Conservation (phyloP, 2,113 vertebrate species). For the Puffinus mauretanicus region DNA sequence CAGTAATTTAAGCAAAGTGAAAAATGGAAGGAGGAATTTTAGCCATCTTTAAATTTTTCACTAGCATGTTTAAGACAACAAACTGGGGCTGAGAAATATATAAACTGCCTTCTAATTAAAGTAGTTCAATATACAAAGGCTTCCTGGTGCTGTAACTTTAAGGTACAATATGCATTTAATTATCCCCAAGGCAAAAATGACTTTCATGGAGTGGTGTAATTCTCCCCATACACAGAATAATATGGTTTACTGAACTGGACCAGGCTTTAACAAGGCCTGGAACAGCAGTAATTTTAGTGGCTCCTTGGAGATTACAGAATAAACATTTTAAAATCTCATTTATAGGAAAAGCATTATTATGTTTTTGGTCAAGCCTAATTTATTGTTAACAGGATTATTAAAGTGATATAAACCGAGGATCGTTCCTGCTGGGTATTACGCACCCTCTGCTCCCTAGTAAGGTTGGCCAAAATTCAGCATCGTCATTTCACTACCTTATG, state of each 20-base stretch:
- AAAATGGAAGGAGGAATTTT: neutral
- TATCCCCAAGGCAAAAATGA: constrained; percentile 45
- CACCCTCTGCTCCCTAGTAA: neutral
- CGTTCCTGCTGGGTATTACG: neutral
- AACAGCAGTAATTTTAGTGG: constrained; percentile 26
- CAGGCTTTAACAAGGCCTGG: constrained; percentile 27
- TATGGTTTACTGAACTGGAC: constrained; percentile 44
- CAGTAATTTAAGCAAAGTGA: neutral
- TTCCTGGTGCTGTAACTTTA: constrained; percentile 42
- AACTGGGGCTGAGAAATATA: constrained; percentile 33
- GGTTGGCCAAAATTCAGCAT: neutral
- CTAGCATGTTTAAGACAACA: neutral
- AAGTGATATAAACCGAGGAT: neutral
- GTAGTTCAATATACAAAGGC: constrained; percentile 19
- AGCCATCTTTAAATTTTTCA: neutral
- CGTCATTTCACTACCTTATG: neutral
- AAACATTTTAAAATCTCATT: constrained; percentile 52
- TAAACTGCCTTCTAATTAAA: constrained; percentile 60
- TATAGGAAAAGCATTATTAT: constrained; percentile 22
- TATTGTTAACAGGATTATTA: constrained; percentile 30
- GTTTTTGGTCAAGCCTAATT: constrained; percentile 16
- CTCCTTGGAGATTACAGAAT: constrained; percentile 25
- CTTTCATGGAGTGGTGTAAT: neutral
- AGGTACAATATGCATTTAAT: constrained; percentile 52
- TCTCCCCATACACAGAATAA: constrained; percentile 7